Percentiles rank a stretch among this genome's conserved stretches.
These are phyloP conservation scores for Andinoacara biseriatus DNA, from an alignment of 2,113 vertebrate genomes.

Conservation along the genomic window DNA sequence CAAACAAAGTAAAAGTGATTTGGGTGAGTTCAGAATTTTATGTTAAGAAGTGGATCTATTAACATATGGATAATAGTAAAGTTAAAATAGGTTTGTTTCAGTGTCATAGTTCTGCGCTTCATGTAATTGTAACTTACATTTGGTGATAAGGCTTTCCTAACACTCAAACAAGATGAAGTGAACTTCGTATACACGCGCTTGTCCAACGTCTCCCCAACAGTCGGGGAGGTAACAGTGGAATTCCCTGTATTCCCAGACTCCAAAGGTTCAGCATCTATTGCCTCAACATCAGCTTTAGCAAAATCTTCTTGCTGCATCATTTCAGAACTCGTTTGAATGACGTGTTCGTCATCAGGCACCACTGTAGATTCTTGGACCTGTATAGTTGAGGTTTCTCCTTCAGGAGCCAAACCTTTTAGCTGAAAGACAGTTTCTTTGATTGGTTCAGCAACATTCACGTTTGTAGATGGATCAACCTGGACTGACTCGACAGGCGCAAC, in stretches of 20 bases:
- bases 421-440: background rate
- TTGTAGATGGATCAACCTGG: background rate
- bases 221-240: background rate
- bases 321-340: background rate
- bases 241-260: background rate
- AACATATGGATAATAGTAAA: background rate
- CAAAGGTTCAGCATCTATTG: background rate
- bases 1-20: background rate
- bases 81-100: background rate
- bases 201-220: constrained; percentile 21
- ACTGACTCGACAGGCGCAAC: background rate
- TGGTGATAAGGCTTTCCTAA: background rate
- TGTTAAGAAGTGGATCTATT: too few species aligned
- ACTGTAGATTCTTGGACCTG: background rate
- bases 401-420: background rate
- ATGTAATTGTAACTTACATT: background rate
- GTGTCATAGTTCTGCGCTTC: background rate
- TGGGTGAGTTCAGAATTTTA: too few species aligned
- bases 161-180: background rate
- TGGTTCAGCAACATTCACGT: background rate
- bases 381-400: background rate
- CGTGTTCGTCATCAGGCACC: background rate
- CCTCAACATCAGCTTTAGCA: background rate
- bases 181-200: background rate
- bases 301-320: background rate